These are phyloP conservation scores for Chlamydotis undulata DNA, from an alignment of 2,113 vertebrate species.

Conservation along the genomic window DNA sequence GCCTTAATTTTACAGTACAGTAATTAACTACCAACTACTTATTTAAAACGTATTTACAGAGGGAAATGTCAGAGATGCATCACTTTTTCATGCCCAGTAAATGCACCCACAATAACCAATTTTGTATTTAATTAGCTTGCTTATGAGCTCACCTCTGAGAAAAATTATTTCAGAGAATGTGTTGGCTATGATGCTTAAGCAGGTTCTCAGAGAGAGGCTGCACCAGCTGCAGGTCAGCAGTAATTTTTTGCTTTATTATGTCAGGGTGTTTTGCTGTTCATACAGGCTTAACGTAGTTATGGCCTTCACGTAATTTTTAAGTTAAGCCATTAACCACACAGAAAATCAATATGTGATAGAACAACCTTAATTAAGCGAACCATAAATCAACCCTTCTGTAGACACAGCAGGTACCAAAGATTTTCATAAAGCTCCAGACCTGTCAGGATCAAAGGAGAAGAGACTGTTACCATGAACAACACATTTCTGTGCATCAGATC, in stretches of 20 bases:
- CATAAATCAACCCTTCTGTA: constrained; percentile 20
- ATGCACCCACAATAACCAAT: background rate
- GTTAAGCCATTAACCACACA: constrained; percentile 24
- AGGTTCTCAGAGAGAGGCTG: background rate
- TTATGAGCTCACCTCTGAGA: constrained; percentile 42
- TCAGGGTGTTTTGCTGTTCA: background rate
- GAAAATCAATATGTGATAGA: constrained; percentile 50
- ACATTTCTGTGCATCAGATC: background rate
- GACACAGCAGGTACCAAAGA: background rate
- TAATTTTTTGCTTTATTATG: constrained; percentile 10
- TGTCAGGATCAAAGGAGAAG: background rate
- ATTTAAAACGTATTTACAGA: constrained; percentile 44
- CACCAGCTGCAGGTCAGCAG: constrained; percentile 17
- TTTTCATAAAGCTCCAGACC: background rate
- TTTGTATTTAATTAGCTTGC: constrained; percentile 36
- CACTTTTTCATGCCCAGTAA: constrained; percentile 18
- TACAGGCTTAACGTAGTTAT: background rate
- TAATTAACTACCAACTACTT: background rate
- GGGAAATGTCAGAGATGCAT: constrained; percentile 1
- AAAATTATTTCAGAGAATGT: background rate
- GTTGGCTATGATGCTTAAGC: background rate
- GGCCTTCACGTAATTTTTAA: background rate
- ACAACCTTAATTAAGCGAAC: background rate
- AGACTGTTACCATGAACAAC: background rate
- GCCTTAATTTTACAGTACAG: constrained; percentile 5